These are phyloP conservation scores for Orientallactaga sibirica DNA, from an alignment of 2,797 vertebrate genomes.

Conservation along the genomic window DNA sequence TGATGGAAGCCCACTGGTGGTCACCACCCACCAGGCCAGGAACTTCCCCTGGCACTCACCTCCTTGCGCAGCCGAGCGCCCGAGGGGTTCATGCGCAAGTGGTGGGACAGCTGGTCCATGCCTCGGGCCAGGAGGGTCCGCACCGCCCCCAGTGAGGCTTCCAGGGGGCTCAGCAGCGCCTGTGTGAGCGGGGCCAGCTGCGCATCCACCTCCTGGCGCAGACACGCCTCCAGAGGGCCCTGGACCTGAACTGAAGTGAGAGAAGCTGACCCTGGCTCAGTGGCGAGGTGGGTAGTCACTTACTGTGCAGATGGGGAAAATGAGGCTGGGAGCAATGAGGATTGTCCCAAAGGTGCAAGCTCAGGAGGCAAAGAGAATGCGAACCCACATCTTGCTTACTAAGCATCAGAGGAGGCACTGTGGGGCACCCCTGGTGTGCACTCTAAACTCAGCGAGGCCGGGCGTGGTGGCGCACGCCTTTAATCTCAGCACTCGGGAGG, in stretches of 20 bases:
- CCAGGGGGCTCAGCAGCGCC: conserved; percentile 49
- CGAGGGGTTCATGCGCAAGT: conserved; percentile 28
- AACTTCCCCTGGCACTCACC: conserved; percentile 38
- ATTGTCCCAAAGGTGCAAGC: background rate
- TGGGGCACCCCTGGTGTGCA: too few relatives aligned
- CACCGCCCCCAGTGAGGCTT: background rate
- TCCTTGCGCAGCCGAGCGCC: conserved; percentile 58
- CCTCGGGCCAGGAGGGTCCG: conserved; percentile 59
- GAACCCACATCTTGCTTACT: background rate
- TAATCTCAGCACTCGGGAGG: too few relatives aligned
- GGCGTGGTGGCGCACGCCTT: too few relatives aligned
- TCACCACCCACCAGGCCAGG: background rate
- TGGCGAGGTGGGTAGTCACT: background rate
- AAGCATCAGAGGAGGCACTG: background rate
- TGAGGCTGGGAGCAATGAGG: background rate
- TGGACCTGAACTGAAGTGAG: conserved; percentile 64
- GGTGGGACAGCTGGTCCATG: conserved; percentile 53
- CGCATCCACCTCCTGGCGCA: conserved; percentile 54
- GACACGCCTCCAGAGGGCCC: conserved; percentile 64
- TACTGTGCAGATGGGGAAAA: background rate
- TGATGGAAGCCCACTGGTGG: too few relatives aligned
- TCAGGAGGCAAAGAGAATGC: background rate
- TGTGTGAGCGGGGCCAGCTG: conserved; percentile 57
- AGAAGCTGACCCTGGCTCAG: background rate
- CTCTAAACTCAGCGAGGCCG: too few relatives aligned